Conservation (phyloP, 2,888 invertebrate genomes). For the Tenthredo distinguenda region DNA sequence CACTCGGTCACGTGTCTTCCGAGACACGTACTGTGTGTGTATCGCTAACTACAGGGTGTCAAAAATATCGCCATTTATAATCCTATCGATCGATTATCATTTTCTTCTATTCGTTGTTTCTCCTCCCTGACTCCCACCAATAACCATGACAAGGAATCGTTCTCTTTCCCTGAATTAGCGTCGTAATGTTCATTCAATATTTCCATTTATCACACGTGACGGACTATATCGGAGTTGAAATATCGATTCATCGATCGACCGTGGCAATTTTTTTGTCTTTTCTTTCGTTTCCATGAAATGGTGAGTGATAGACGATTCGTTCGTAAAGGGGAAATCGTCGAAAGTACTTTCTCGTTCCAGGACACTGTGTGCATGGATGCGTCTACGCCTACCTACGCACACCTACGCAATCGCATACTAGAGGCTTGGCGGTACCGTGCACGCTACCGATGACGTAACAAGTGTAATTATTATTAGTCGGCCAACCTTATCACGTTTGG, state of each 20-base stretch:
- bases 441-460: constrained; percentile 68
- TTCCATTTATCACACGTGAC: background rate
- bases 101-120: background rate
- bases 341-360: background rate
- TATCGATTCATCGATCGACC: background rate
- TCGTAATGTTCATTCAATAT: background rate
- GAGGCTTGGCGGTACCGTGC: constrained; percentile 14
- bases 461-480: constrained; percentile 69
- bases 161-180: background rate
- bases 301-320: background rate
- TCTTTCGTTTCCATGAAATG: background rate
- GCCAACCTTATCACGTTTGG: constrained; percentile 43
- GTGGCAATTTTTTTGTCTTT: background rate
- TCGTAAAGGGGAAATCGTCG: background rate
- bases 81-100: background rate
- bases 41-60: constrained; percentile 50
- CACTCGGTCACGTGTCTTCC: constrained; percentile 70
- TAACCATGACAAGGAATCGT: background rate
- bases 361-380: constrained; percentile 41
- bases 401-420: constrained; percentile 36
- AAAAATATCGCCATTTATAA: background rate
- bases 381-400: constrained; percentile 40
- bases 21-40: constrained; percentile 44
- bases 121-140: background rate
- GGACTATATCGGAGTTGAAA: background rate